phyloP scores from a whole-genome alignment of 1,140 invertebrate species.

The Drosophila fuyamai region DNA sequence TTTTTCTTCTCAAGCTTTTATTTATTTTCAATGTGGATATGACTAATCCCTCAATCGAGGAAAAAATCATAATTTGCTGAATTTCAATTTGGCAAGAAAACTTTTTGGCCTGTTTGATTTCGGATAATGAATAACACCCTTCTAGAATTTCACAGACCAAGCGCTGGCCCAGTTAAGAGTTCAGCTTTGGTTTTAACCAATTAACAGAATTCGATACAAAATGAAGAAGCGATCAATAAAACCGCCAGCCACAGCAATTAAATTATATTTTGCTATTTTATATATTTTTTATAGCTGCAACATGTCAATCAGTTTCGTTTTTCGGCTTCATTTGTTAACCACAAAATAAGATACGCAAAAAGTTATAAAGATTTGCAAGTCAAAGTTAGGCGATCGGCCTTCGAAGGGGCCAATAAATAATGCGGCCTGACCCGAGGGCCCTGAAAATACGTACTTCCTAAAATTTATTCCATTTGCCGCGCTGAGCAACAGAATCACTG shows the following conservation, averaged over 20 bases:
- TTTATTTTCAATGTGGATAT: not conserved
- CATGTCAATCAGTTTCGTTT: constrained; percentile 60
- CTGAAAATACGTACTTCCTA: constrained; percentile 31
- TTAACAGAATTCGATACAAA: constrained; percentile 68
- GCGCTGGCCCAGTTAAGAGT: constrained; percentile 62
- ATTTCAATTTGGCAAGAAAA: constrained; percentile 30
- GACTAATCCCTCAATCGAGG: constrained; percentile 2
- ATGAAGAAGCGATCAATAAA: constrained; percentile 38
- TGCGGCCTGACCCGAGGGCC: constrained; percentile 25
- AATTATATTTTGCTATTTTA: constrained; percentile 24
- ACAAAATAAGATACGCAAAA: constrained; percentile 25
- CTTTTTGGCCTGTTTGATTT: constrained; percentile 10
- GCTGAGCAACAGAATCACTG: constrained; percentile 49
- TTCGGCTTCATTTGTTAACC: constrained; percentile 19
- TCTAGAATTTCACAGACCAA: constrained; percentile 55
- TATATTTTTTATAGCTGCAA: constrained; percentile 21
- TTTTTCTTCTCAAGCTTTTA: not conserved
- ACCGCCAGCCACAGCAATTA: constrained; percentile 58
- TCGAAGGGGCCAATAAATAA: constrained; percentile 55
- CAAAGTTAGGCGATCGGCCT: constrained; percentile 64
- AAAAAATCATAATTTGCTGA: constrained; percentile 21
- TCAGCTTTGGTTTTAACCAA: constrained; percentile 56
- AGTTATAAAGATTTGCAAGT: constrained; percentile 62
- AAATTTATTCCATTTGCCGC: constrained; percentile 25
- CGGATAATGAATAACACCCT: not conserved